These are phyloP conservation scores for Apocheima hispidaria DNA, from an alignment of 2,888 invertebrate species.

Conservation along the genomic window DNA sequence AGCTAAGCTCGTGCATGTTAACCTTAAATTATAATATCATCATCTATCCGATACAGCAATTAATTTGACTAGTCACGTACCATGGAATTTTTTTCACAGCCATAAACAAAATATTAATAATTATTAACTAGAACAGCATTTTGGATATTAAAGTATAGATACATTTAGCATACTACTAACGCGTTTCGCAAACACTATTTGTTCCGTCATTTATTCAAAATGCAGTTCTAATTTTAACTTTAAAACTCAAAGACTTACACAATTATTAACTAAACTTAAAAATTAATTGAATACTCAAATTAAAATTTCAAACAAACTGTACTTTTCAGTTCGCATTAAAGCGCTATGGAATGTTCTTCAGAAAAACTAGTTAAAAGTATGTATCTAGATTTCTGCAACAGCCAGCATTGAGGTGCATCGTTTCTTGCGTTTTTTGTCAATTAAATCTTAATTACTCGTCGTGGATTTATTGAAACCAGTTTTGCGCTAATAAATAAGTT, in stretches of 20 bases:
- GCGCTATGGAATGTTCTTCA: not conserved
- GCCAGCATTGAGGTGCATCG: too few relatives aligned
- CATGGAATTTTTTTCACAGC: conserved; percentile 57
- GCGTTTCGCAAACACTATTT: not conserved
- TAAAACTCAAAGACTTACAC: conserved; percentile 3
- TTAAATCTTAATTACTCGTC: too few relatives aligned
- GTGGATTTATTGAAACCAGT: too few relatives aligned
- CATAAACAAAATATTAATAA: conserved; percentile 48
- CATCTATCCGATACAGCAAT: conserved; percentile 46
- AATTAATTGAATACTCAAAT: not conserved
- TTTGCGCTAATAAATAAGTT: too few relatives aligned
- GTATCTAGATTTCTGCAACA: not conserved
- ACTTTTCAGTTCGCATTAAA: not conserved
- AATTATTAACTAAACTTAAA: conserved; percentile 7
- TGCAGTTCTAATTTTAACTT: conserved; percentile 12
- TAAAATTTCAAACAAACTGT: not conserved
- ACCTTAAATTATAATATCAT: conserved; percentile 70
- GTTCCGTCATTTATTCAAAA: not conserved
- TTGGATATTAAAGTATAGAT: not conserved
- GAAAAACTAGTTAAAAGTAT: not conserved
- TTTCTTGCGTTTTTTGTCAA: too few relatives aligned
- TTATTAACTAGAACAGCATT: conserved; percentile 30
- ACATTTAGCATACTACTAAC: not conserved
- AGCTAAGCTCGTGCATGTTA: conserved; percentile 77
- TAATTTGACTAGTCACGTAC: conserved; percentile 50